Evolutionary conservation across 2,797 vertebrate species (phyloP).

Genomic region (Sebastes variabilis): DNA sequence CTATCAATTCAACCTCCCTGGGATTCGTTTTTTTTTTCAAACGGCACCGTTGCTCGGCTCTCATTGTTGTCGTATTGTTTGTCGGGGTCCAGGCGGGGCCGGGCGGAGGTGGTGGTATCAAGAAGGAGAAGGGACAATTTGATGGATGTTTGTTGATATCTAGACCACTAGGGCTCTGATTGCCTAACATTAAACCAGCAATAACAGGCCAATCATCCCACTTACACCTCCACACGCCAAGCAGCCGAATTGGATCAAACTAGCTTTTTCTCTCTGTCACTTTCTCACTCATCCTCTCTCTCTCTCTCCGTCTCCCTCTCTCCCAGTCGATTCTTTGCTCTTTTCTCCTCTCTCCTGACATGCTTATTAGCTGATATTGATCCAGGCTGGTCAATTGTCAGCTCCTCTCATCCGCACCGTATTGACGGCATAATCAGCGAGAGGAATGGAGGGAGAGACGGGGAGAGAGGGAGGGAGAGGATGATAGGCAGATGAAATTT

Average conservation of each 20-base stretch:
- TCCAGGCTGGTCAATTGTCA: constrained; percentile 98
- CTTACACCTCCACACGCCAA: constrained; percentile 97
- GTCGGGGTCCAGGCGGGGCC: constrained; percentile 69
- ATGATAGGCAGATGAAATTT: constrained; percentile 97
- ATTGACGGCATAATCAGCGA: constrained; percentile 98
- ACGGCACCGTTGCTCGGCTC: constrained; percentile 51
- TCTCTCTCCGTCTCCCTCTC: constrained; percentile 35
- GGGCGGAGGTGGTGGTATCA: constrained; percentile 73
- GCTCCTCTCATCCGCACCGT: constrained; percentile 97
- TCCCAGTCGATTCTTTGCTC: constrained; percentile 77
- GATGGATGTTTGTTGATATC: constrained; percentile 99
- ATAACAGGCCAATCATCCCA: constrained; percentile 99
- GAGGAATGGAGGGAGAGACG: constrained; percentile 76
- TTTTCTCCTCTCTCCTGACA: constrained; percentile 91
- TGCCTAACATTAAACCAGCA: constrained; percentile 99
- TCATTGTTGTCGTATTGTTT: constrained; percentile 74
- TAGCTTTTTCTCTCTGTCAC: constrained; percentile 73
- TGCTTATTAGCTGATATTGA: constrained; percentile 99
- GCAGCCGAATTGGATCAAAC: constrained; percentile 98
- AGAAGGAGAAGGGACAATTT: constrained; percentile 91
- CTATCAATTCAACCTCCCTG: constrained; percentile 73
- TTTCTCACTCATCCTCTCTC: constrained; percentile 71
- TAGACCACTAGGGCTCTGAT: constrained; percentile 99
- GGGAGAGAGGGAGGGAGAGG: constrained; percentile 75
- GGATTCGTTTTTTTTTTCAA: constrained; percentile 60